Evolutionary conservation across 2,797 vertebrate genomes (phyloP), one percentile per base, ranked within the genome.

Genomic region (Chrosomus eos): DNA sequence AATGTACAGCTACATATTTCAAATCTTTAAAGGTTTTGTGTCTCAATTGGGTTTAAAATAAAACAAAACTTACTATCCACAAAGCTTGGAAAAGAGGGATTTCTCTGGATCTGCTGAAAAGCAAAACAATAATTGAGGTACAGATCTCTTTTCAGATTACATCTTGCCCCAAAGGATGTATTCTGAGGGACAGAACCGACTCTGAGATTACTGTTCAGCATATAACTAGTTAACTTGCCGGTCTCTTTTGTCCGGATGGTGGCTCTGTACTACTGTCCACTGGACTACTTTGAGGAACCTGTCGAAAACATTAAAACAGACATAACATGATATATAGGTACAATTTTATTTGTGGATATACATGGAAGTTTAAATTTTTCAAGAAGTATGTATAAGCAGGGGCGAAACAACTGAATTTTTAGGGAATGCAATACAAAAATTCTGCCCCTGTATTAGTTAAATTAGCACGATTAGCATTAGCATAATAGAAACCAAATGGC

Each of bases 31-130:
- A 53, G 7, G 5, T 38, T 38, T 55, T 48, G 23, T 21, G 7
- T 16, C 45, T 33, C 6, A 14, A 58, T 38, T 58, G 6, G n/a
- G 23, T 71, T 21, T 4, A 58, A 55, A n/a, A 64, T 9, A 71
- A 83, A 82, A 64, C 81, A 81, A 84, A 93, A 76, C 95, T 97
- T 96, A 99, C 98, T 98, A 88, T 99, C 98, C 89, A 99, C 98
- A 92, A 99, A 99, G 92, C 97, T 98, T 87, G 98, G 98, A 89
- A 99, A 99, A 45, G 97, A 97, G 83, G 97, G 94, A 72, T 95
- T 95, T 93, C 97, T 98, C 94, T 99, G 97, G 66, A 95, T 95
- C 94, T 97, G 95, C 94, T 94, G 87, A 68, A 81, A 91, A 86
- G 26, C 31, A 87, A 87, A 86, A 87, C 82, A 7, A 66, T 60